phyloP scores from a whole-genome alignment of 2,113 vertebrate species.

The Girardinichthys multiradiatus region DNA sequence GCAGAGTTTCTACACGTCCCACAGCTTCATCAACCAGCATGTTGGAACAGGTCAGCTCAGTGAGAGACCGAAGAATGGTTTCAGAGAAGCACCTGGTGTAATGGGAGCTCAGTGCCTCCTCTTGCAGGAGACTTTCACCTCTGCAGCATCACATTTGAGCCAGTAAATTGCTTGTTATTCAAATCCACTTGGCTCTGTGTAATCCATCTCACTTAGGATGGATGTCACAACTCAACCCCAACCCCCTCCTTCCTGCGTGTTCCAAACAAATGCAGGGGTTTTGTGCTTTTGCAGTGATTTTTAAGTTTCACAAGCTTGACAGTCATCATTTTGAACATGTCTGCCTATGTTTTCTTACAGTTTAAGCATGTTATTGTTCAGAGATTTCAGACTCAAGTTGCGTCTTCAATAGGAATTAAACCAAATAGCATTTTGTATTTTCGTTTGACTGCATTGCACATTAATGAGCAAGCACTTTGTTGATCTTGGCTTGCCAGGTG shows the following conservation, averaged over 20 bases:
- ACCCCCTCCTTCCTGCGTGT: constrained; percentile 7
- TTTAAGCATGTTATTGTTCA: constrained; percentile 7
- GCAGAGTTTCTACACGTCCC: background rate
- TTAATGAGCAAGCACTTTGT: background rate
- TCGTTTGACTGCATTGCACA: background rate
- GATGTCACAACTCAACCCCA: constrained; percentile 52
- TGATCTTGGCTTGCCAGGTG: background rate
- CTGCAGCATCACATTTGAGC: constrained; percentile 26
- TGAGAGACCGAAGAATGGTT: background rate
- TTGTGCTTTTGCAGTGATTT: constrained; percentile 25
- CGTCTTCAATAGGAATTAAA: background rate
- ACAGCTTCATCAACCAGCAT: background rate
- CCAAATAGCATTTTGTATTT: background rate
- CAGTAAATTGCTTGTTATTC: constrained; percentile 51
- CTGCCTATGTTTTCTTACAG: constrained; percentile 10
- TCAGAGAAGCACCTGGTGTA: constrained; percentile 15
- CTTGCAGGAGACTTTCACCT: constrained; percentile 24
- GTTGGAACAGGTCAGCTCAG: background rate
- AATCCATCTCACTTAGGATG: constrained; percentile 69
- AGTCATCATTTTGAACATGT: constrained; percentile 28
- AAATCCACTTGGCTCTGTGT: constrained; percentile 57
- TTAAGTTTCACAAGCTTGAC: constrained; percentile 22
- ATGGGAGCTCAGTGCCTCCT: constrained; percentile 23
- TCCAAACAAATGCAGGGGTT: constrained; percentile 33
- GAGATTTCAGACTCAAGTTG: background rate